phyloP scores from a whole-genome alignment of 2,797 vertebrate genomes.

The Manis crassicaudata region DNA sequence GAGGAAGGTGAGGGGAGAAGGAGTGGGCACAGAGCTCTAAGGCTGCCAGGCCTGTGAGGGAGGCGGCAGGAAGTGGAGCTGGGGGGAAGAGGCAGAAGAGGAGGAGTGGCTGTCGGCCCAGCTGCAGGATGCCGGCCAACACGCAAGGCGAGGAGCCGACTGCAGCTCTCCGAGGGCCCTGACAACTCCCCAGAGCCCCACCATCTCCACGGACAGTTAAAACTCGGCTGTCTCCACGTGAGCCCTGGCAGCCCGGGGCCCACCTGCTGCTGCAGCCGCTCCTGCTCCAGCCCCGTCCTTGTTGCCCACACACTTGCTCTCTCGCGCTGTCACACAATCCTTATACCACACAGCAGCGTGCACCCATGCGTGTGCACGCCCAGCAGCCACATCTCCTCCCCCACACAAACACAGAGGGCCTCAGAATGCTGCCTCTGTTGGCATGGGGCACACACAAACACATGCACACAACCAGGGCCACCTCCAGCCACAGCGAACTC shows the following conservation, averaged over 20 bases:
- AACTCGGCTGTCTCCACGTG: not conserved
- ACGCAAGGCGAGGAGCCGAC: slow-evolving; percentile 55
- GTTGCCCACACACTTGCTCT: fast-evolving
- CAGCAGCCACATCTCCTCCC: fast-evolving
- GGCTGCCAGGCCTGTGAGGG: not conserved
- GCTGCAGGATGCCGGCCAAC: slow-evolving; percentile 46
- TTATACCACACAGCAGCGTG: fast-evolving
- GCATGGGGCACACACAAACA: not conserved
- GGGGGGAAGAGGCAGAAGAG: not conserved
- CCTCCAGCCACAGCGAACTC: not conserved
- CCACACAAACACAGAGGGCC: fast-evolving
- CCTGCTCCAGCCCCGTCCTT: not conserved
- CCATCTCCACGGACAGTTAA: slow-evolving; percentile 70
- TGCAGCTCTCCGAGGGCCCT: not conserved
- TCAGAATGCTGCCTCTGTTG: not conserved
- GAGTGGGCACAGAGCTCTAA: not conserved
- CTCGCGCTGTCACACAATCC: not conserved
- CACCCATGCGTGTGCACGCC: fast-evolving
- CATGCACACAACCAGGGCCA: not conserved
- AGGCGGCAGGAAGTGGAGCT: not conserved
- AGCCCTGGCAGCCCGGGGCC: not conserved
- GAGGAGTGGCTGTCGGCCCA: not conserved
- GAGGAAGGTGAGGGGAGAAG: not conserved
- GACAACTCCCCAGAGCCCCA: slow-evolving; percentile 56
- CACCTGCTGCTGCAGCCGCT: slow-evolving; percentile 6